Evolutionary conservation across 2,797 vertebrate species (phyloP), one percentile per base, ranked within the genome.

Genomic region (Sitta carolinensis): DNA sequence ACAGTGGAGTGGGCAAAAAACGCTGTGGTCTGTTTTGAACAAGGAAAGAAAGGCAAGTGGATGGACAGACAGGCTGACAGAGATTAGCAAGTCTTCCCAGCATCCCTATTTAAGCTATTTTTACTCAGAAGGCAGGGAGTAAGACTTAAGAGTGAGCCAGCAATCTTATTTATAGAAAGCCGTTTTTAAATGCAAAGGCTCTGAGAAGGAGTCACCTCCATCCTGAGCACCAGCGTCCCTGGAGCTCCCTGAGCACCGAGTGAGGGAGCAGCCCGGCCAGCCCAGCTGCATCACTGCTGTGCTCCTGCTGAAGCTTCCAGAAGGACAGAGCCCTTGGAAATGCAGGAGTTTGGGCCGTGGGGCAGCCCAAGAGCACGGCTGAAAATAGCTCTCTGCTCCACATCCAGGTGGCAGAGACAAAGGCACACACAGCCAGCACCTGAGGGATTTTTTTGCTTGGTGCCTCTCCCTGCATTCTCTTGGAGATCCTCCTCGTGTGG

Each of bases 81-180:
- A 98, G 97, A 98, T 97, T 97, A 98, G 98, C 97, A 97, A 97
- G n/a, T 97, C 96, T 97, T 97, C 93, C 97, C 97, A 93, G 96
- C 91, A 96, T 98, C 98, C 96, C 96, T 95, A 94, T 98, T 97
- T 97, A 97, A 98, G 98, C 97, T 98, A 98, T 98, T 98, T 98
- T 98, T 98, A 98, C 96, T 97, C 93, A 95, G 97, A 97, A 98
- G 97, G 97, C 98, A 98, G 97, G 97, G 98, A 97, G 95, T 97
- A 97, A 98, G 98, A 98, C 98, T 98, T 98, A 98, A 98, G 98
- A 98, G 97, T 98, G 98, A 98, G 97, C 97, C 98, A 98, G 98
- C 97, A 97, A 96, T 66, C 97, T 96, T 99, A 98, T 99, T 98
- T 99, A 98, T 98, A 99, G 98, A 96, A 91, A 93, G 84, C 91